These are phyloP conservation scores for Theonella swinhoei DNA, from an alignment of 37 sponge, comb jelly and placozoan genomes.

Conservation along the genomic window DNA sequence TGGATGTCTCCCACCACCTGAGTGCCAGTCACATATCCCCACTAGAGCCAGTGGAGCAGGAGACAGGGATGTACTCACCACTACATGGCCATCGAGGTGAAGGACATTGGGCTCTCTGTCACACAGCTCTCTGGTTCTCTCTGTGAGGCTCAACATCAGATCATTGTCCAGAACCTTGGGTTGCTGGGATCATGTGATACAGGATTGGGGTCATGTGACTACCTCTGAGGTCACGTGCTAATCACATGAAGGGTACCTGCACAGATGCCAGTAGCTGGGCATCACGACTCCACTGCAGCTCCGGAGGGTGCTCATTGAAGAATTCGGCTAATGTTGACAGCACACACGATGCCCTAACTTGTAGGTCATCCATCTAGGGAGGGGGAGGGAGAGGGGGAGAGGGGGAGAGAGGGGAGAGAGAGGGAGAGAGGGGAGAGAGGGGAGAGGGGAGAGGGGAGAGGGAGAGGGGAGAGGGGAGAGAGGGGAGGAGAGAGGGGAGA, in stretches of 20 bases:
- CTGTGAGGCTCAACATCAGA: neutral
- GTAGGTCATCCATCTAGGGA: neutral
- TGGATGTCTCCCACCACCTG: constrained; percentile 75
- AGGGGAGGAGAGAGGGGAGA: neutral
- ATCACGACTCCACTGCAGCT: neutral
- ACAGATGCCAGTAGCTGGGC: neutral
- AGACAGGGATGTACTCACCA: neutral
- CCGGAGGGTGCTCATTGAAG: neutral
- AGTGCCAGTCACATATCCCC: no score
- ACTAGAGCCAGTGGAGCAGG: no score
- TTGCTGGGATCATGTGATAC: neutral
- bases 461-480: neutral
- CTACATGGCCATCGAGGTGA: neutral
- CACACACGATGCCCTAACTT: neutral
- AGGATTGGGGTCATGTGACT: neutral
- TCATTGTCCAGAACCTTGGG: neutral
- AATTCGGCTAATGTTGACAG: neutral
- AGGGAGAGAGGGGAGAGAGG: constrained; percentile 17
- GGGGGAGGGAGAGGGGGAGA: no score
- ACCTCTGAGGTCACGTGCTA: neutral
- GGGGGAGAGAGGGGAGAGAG: constrained; percentile 1
- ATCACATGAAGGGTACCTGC: no score
- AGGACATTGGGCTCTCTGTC: neutral
- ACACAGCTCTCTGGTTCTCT: neutral
- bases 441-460: neutral